Base-by-base conservation (phyloP, 1,140 invertebrate genomes). In the Triops longicaudatus region DNA sequence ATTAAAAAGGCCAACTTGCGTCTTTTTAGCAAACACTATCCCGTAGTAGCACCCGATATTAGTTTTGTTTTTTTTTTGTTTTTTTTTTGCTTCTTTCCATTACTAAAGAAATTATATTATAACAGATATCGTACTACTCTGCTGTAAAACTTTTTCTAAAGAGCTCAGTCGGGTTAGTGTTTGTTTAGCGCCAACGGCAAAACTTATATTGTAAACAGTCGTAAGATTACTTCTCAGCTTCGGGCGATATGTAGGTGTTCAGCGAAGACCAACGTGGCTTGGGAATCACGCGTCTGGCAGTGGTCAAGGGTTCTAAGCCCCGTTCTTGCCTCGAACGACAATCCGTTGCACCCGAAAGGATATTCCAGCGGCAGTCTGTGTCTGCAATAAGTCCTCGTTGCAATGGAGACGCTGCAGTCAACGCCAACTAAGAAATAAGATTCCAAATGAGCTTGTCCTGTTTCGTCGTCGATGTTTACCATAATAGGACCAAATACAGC, bases 261-360 rank as follows among this genome's bases (percentile, higher is more conserved):
- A 99, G 98, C 1, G 97, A 98, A 84, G 98, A 97, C 83, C 99
- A 99, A 43, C 98, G 88, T 9, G 97, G 98, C 85, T 99, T 99
- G 76, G 90, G 90, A 79, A 99, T 99, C 72, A 89, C 88, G 86
- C 96, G 92, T 86, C 92, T 90, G 83, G 91, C 88, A 78, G 90
- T 85, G 81, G 90, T 87, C 7, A 94, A 84, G n/a, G 93, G 92
- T 44, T 84, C 80, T 14, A 95, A 83, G 9, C 97, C 97, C 76
- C 94, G 88, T 86, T 99, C 98, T 84, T 98, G 88, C 75, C 88
- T 87, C 1, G 96, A 99, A 79, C 98, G 89, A 84, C 97, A 98
- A 86, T 99, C 98, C 41, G 98, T 96, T 26, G 95, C 96, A 63
- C 90, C 91, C 41, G 95, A 90, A 81, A 99, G 98, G 14, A 99